These are phyloP conservation scores for Eulithis testata DNA, from an alignment of 2,888 invertebrate species.

Conservation along the genomic window DNA sequence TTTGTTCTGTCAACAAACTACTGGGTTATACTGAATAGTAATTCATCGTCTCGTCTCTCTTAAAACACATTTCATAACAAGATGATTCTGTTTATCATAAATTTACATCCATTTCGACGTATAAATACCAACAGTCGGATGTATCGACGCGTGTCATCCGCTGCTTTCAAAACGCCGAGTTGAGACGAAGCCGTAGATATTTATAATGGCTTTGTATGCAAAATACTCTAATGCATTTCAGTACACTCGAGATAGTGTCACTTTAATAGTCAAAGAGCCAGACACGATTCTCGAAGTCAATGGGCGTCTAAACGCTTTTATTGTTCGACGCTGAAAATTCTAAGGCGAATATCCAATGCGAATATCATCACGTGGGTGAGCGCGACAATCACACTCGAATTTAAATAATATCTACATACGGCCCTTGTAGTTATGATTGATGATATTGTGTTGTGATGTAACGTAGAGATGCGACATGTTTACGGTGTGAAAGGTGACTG, in stretches of 20 bases:
- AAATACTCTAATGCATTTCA: conserved; percentile 75
- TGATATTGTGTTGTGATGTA: conserved; percentile 68
- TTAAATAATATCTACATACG: conserved; percentile 74
- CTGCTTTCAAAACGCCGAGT: conserved; percentile 71
- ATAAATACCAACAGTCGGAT: conserved; percentile 62
- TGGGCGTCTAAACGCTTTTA: conserved; percentile 54
- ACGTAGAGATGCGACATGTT: conserved; percentile 61
- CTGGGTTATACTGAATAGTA: conserved; percentile 42
- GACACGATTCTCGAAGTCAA: conserved; percentile 63
- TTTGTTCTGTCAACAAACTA: conserved; percentile 48
- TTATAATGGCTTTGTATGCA: conserved; percentile 84
- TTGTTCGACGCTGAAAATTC: conserved; percentile 46
- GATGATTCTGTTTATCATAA: conserved; percentile 70
- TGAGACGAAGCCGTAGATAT: conserved; percentile 74
- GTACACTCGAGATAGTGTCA: conserved; percentile 61
- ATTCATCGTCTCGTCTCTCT: conserved; percentile 56
- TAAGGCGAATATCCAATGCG: conserved; percentile 56
- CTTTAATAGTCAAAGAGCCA: conserved; percentile 55
- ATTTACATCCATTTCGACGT: conserved; percentile 73
- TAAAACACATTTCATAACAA: conserved; percentile 60
- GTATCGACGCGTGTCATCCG: conserved; percentile 77
- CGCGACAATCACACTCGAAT: conserved; percentile 58
- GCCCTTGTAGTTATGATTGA: conserved; percentile 72
- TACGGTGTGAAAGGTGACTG: conserved; percentile 76
- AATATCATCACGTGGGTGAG: conserved; percentile 64